phyloP scores from a whole-genome alignment of 2,113 vertebrate species.

The Caranx ignobilis region DNA sequence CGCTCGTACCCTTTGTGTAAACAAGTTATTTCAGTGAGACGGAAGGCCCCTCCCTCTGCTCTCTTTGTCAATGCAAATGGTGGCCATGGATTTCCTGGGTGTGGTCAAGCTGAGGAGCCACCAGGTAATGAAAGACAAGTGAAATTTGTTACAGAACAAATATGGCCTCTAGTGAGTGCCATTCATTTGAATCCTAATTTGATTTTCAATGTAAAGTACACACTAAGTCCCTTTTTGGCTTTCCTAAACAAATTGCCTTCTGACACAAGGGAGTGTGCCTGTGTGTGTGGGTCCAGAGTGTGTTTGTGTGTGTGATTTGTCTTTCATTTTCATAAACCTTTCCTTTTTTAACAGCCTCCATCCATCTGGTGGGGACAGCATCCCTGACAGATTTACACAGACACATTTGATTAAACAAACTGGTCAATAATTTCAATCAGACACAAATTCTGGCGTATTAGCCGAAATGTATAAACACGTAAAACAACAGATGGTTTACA shows the following conservation, averaged over 20 bases:
- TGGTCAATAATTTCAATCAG: constrained; percentile 15
- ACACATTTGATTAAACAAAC: constrained; percentile 59
- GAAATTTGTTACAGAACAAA: constrained; percentile 84
- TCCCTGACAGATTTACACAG: constrained; percentile 50
- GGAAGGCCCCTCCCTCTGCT: constrained; percentile 69
- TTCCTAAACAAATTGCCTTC: constrained; percentile 82
- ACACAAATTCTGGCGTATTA: background rate
- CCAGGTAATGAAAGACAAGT: constrained; percentile 79
- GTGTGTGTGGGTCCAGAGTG: constrained; percentile 24
- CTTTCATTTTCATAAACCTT: constrained; percentile 86
- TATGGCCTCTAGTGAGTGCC: constrained; percentile 73
- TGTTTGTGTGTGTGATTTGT: constrained; percentile 72
- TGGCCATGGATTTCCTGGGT: constrained; percentile 82
- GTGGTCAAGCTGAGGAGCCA: constrained; percentile 79
- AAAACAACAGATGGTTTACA: background rate
- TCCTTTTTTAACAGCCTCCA: constrained; percentile 78
- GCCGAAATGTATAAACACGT: background rate
- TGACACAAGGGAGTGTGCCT: constrained; percentile 50
- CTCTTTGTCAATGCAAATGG: constrained; percentile 83
- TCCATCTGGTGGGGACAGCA: constrained; percentile 55
- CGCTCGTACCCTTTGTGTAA: constrained; percentile 46
- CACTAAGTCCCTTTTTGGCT: constrained; percentile 82
- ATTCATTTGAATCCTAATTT: constrained; percentile 86
- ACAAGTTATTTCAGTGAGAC: constrained; percentile 70
- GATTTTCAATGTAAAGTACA: constrained; percentile 84